Evolutionary conservation across 1,140 invertebrate genomes (phyloP), one percentile per base, ranked within the genome.

Genomic region (Trissolcus basalis): DNA sequence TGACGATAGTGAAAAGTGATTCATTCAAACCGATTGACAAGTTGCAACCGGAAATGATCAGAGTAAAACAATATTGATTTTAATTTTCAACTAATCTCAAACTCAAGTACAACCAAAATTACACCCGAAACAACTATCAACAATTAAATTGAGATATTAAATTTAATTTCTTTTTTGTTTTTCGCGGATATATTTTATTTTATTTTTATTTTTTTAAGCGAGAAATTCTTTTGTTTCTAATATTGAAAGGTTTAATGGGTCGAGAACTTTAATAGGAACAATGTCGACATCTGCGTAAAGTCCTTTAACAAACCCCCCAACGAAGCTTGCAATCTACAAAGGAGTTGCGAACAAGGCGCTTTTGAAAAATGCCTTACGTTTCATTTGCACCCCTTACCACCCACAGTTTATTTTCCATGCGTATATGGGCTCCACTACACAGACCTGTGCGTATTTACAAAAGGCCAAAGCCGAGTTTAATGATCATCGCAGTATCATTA

Each of bases 391-490:
- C 60, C 60, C 44, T 72, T 33, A 33, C 14, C 59, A 48, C 59
- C 51, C 56, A 33, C 65, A 54, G 55, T 56, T 55, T 49, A 49
- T 44, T 55, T 35, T 19, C 39, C 53, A 36, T 61, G 44, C 14
- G 19, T 54, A 13, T 36, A 16, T 48, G 44, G 56, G 13, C 55
- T 49, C 14, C 36, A 19, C 68, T 39, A 2, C 9, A 39, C 19
- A 6, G 12, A 49, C 45, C 15, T 32, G 6, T 45, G 9, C 45
- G 43, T 45, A 36, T 48, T n/a, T 36, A 56, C 35, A 49, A 35
- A 43, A 56, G 43, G 54, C 55, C 35, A 73, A 67, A 73, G 70
- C 56, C 50, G 36, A 10, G 44, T 67, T 64, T 72, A 72, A 72
- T 65, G 69, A 72, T 54, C 69, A 53, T 35, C 47, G 33, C 14